phyloP scores from a whole-genome alignment of 2,797 vertebrate genomes.

The Diceros bicornis region DNA sequence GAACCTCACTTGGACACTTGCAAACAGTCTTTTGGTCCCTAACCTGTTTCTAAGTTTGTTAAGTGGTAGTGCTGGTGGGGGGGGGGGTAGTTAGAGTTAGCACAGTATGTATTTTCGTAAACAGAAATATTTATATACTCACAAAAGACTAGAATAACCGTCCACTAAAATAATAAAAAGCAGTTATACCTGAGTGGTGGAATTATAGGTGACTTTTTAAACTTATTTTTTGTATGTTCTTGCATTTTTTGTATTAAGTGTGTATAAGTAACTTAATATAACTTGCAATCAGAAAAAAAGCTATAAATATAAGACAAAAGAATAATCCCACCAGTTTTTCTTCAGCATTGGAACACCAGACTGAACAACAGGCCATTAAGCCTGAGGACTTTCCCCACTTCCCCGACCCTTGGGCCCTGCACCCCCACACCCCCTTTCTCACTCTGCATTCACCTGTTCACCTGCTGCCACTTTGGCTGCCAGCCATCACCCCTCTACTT shows the following conservation, averaged over 20 bases:
- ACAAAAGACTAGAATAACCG: background rate
- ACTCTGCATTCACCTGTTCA: background rate
- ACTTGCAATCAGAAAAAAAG: background rate
- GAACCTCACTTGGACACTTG: background rate
- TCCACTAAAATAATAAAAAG: background rate
- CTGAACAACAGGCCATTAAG: background rate
- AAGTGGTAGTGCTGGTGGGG: background rate
- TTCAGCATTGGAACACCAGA: background rate
- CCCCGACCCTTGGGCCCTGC: background rate
- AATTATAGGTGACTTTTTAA: background rate
- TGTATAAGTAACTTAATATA: background rate
- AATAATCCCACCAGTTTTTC: background rate
- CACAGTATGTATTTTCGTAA: background rate
- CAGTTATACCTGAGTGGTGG: background rate
- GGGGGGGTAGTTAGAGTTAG: too few relatives aligned
- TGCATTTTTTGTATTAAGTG: background rate
- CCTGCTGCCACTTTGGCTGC: too few relatives aligned
- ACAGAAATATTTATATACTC: background rate
- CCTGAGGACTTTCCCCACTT: background rate
- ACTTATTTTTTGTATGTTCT: background rate
- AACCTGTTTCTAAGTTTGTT: background rate
- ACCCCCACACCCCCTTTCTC: background rate
- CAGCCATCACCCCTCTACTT: background rate
- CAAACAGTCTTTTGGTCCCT: background rate
- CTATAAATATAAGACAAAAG: background rate